Conservation (phyloP, 1,140 invertebrate species). For the Drosophila repleta region DNA sequence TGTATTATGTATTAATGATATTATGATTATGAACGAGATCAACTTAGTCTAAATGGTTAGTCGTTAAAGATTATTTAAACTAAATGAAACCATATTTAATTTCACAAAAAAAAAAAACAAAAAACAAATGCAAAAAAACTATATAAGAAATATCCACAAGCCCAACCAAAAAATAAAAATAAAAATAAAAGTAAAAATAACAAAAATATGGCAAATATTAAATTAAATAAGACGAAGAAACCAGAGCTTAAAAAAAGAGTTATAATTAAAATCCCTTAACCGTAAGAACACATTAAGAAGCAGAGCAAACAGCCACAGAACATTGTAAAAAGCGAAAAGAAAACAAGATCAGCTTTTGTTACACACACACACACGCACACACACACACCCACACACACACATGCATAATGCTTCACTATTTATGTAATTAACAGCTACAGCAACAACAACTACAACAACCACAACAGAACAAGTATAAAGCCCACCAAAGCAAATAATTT, state of each 20-base stretch:
- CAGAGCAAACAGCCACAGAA: conserved; percentile 43
- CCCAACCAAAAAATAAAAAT: conserved; percentile 43
- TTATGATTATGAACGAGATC: conserved; percentile 62
- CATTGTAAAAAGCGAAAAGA: conserved; percentile 67
- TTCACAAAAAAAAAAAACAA: conserved; percentile 27
- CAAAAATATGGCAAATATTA: conserved; percentile 71
- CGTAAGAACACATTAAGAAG: conserved; percentile 46
- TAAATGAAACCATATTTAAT: conserved; percentile 52
- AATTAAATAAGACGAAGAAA: conserved; percentile 67
- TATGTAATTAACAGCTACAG: conserved; percentile 61
- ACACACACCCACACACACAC: conserved; percentile 36
- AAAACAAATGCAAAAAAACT: conserved; percentile 37
- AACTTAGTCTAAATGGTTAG: conserved; percentile 72
- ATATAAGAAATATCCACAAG: conserved; percentile 28
- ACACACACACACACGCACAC: conserved; percentile 45
- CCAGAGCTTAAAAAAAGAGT: conserved; percentile 64
- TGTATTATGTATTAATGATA: conserved; percentile 71
- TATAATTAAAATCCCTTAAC: conserved; percentile 58
- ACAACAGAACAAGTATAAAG: conserved; percentile 73
- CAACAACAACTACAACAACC: conserved; percentile 45
- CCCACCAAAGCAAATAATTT: conserved; percentile 80
- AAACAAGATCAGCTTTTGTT: conserved; percentile 68
- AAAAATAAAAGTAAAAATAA: conserved; percentile 37
- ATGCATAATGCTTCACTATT: conserved; percentile 67
- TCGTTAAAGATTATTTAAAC: conserved; percentile 65